Evolutionary conservation across 2,888 invertebrate species (phyloP).

Genomic region (Drosophila macrospina): DNA sequence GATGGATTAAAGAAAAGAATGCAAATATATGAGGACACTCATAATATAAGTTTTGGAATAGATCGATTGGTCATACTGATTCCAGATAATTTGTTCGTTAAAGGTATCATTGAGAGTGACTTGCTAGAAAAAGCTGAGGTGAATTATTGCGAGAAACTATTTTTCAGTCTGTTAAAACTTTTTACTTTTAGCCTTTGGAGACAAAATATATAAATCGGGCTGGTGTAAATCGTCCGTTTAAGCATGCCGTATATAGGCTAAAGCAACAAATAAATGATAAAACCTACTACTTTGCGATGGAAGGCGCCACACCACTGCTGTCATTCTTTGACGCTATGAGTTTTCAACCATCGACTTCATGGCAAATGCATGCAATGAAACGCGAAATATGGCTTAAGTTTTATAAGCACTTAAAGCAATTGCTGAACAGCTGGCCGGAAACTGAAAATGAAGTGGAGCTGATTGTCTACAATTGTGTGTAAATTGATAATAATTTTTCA

Average conservation of each 20-base stretch:
- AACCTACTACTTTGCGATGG: constrained; percentile 79
- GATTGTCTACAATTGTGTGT: constrained; percentile 78
- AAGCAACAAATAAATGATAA: constrained; percentile 59
- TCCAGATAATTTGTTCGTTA: constrained; percentile 78
- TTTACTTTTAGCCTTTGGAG: constrained; percentile 66
- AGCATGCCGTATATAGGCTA: constrained; percentile 80
- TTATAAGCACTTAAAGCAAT: constrained; percentile 68
- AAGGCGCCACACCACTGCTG: constrained; percentile 84
- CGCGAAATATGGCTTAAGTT: constrained; percentile 82
- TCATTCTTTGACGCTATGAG: constrained; percentile 79
- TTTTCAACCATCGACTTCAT: constrained; percentile 66
- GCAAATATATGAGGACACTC: constrained; percentile 64
- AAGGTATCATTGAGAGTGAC: constrained; percentile 68
- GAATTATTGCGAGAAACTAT: background rate
- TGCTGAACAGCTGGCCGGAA: constrained; percentile 73
- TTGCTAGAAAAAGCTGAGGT: constrained; percentile 69
- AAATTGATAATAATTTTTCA: background rate
- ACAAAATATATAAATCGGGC: constrained; percentile 72
- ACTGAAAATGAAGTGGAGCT: constrained; percentile 75
- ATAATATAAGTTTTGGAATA: constrained; percentile 72
- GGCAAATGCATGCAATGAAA: constrained; percentile 79
- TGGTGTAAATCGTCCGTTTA: constrained; percentile 79
- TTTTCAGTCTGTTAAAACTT: background rate
- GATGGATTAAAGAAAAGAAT: constrained; percentile 76
- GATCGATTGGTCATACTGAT: constrained; percentile 78